Percentiles rank a stretch among this genome's conserved stretches.
Evolutionary conservation across 2,113 vertebrate species (phyloP).

Genomic region (Ceyx margarethae): DNA sequence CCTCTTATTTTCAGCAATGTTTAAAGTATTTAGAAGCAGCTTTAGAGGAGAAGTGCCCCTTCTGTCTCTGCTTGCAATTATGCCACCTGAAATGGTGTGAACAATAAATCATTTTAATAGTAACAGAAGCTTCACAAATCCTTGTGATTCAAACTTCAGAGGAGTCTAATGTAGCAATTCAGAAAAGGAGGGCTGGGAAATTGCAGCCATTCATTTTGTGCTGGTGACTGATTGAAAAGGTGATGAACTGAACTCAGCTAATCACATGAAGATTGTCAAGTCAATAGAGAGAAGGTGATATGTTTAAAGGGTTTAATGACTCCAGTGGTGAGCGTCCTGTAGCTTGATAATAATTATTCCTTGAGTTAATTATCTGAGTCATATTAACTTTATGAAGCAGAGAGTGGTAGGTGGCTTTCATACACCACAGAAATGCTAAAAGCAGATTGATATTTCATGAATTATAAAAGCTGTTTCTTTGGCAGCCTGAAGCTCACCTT

Average conservation of each 20-base stretch:
- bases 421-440: background rate
- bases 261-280: background rate
- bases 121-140: constrained; percentile 3
- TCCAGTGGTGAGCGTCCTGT: background rate
- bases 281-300: background rate
- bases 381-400: background rate
- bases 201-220: background rate
- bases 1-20: background rate
- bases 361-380: constrained; percentile 31
- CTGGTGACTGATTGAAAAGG: background rate
- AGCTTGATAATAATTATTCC: constrained; percentile 27
- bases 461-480: background rate
- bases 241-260: background rate
- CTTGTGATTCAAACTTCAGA: constrained; percentile 28
- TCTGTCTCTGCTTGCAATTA: background rate
- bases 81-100: background rate
- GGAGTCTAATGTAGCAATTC: background rate
- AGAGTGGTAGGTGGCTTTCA: background rate
- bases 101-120: background rate
- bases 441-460: background rate
- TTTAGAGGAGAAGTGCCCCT: background rate
- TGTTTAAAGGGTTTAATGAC: constrained; percentile 22
- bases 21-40: constrained; percentile 2
- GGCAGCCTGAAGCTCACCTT: background rate
- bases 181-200: background rate